Evolutionary conservation across 1,140 invertebrate genomes (phyloP).

Genomic region (Neodiprion pinetum): DNA sequence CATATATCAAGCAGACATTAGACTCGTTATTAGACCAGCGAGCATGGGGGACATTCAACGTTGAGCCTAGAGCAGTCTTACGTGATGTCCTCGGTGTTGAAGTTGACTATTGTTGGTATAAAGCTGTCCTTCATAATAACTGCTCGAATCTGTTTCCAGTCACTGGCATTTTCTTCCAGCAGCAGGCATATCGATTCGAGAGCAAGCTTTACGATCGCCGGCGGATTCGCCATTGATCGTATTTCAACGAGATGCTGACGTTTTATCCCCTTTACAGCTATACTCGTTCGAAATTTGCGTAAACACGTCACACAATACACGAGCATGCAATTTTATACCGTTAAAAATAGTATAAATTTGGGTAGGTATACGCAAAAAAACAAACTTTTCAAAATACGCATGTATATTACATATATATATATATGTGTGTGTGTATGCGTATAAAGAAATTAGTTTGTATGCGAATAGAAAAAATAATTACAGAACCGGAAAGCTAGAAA

Average conservation of each 20-base stretch:
- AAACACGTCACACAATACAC: not conserved
- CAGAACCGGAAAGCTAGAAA: too few species aligned
- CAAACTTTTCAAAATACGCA: too few species aligned
- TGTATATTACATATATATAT: too few species aligned
- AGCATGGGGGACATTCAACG: slow-evolving; percentile 43
- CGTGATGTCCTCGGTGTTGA: slow-evolving; percentile 93
- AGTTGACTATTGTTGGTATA: slow-evolving; percentile 97
- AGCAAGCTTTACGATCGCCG: slow-evolving; percentile 90
- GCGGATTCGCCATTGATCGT: slow-evolving; percentile 93
- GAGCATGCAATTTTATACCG: not conserved
- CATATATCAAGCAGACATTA: slow-evolving; percentile 44
- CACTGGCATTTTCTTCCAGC: slow-evolving; percentile 86
- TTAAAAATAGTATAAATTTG: not conserved
- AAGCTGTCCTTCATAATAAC: slow-evolving; percentile 98
- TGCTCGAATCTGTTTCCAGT: slow-evolving; percentile 94
- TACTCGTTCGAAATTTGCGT: slow-evolving; percentile 38
- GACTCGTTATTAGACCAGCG: slow-evolving; percentile 38
- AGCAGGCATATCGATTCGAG: slow-evolving; percentile 95
- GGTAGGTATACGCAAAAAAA: too few species aligned
- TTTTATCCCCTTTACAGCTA: slow-evolving; percentile 96
- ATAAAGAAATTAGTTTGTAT: too few species aligned
- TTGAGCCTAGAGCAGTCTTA: slow-evolving; percentile 74
- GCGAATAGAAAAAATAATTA: too few species aligned
- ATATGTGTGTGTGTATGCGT: too few species aligned
- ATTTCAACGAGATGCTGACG: slow-evolving; percentile 96